These are phyloP conservation scores for Xerus rutilus DNA, from an alignment of 2,797 vertebrate species.

Conservation along the genomic window DNA sequence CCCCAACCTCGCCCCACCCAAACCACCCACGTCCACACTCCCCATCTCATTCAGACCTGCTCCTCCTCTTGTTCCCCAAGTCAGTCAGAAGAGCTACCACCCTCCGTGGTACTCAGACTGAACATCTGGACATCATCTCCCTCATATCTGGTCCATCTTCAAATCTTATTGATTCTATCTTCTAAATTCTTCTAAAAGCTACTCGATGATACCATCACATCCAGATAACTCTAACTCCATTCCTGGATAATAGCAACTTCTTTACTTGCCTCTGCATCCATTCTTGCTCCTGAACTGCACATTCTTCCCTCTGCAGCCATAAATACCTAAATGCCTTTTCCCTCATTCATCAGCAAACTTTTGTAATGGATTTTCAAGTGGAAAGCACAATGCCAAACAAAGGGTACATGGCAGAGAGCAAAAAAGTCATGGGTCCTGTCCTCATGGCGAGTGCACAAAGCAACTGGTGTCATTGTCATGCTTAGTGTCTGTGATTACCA, in stretches of 20 bases:
- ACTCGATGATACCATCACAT: not conserved
- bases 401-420: not conserved
- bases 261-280: not conserved
- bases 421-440: too few relatives aligned
- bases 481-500: not conserved
- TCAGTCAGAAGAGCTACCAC: too few relatives aligned
- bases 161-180: not conserved
- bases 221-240: not conserved
- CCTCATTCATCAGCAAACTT: not conserved
- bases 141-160: not conserved
- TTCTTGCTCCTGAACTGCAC: not conserved
- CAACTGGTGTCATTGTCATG: not conserved
- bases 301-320: not conserved
- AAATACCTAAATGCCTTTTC: not conserved
- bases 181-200: not conserved
- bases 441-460: not conserved
- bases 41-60: not conserved
- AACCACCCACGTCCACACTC: not conserved
- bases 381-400: not conserved
- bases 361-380: not conserved
- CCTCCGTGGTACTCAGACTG: not conserved
- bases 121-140: not conserved
- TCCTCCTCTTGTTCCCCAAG: not conserved
- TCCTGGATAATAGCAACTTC: not conserved
- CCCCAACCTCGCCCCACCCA: not conserved